Evolutionary conservation across 2,797 vertebrate genomes (phyloP).

Genomic region (Sebastes itinus): DNA sequence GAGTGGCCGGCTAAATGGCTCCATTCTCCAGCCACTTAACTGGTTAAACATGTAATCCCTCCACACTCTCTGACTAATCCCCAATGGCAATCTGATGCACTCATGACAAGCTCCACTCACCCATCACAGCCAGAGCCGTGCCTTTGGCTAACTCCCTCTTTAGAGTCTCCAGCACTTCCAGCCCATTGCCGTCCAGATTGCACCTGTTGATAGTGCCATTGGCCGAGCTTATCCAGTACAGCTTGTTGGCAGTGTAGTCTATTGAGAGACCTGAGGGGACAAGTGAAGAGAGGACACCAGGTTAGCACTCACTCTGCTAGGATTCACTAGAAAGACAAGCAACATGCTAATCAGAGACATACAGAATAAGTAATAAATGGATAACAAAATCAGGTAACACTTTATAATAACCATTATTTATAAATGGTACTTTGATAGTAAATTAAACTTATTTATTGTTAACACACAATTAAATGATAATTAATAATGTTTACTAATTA

Average conservation of each 20-base stretch:
- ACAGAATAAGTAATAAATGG: not conserved
- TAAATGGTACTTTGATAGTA: too few relatives aligned
- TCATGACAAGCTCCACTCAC: conserved; percentile 86
- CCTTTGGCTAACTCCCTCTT: conserved; percentile 94
- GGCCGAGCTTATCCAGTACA: conserved; percentile 99
- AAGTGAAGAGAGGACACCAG: not conserved
- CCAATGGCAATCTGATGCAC: conserved; percentile 52
- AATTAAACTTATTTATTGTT: too few relatives aligned
- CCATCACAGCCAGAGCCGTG: conserved; percentile 97
- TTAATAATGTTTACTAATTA: too few relatives aligned
- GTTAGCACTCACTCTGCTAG: conserved; percentile 4
- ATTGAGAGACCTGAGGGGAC: conserved; percentile 89
- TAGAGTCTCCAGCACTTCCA: conserved; percentile 95
- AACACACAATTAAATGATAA: too few relatives aligned
- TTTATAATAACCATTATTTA: too few relatives aligned
- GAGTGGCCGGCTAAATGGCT: conserved; percentile 32
- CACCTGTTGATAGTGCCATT: conserved; percentile 99
- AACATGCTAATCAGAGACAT: not conserved
- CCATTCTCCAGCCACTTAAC: conserved; percentile 48
- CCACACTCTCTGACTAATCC: conserved; percentile 62
- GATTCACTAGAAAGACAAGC: not conserved
- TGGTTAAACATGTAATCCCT: conserved; percentile 73
- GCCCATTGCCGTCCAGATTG: conserved; percentile 92
- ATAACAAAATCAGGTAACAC: not conserved
- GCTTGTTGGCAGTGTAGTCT: conserved; percentile 93